Conservation (phyloP, 2,113 vertebrate genomes). For the Nyctereutes procyonoides region DNA sequence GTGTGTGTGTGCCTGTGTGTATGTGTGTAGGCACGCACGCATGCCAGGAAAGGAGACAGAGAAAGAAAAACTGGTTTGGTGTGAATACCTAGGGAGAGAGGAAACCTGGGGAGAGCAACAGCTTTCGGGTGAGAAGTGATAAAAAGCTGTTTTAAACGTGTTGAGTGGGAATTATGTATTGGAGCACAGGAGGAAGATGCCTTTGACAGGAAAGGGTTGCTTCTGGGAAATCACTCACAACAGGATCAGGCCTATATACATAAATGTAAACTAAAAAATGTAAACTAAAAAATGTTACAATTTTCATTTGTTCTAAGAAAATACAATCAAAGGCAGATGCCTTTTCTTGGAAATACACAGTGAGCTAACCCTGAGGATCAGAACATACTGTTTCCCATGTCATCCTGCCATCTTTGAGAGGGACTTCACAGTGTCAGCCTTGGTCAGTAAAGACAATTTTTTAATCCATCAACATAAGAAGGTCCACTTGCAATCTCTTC, state of each 20-base stretch:
- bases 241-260: neutral
- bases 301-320: neutral
- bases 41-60: neutral
- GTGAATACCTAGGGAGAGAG: neutral
- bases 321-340: neutral
- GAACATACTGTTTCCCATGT: rapidly evolving
- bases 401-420: neutral
- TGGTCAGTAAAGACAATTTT: neutral
- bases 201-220: neutral
- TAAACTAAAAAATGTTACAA: neutral
- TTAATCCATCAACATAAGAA: neutral
- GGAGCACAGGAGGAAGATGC: neutral
- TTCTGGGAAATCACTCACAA: neutral
- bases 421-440: neutral
- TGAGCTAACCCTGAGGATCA: neutral
- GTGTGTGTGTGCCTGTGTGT: neutral
- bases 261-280: neutral
- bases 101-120: neutral
- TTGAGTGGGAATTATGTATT: neutral
- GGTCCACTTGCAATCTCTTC: neutral
- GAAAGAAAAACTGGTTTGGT: neutral
- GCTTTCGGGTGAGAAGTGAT: neutral
- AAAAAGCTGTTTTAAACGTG: neutral
- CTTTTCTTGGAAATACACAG: neutral
- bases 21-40: neutral